Evolutionary conservation across 2,113 vertebrate species (phyloP).

Genomic region (Alethe castanea): DNA sequence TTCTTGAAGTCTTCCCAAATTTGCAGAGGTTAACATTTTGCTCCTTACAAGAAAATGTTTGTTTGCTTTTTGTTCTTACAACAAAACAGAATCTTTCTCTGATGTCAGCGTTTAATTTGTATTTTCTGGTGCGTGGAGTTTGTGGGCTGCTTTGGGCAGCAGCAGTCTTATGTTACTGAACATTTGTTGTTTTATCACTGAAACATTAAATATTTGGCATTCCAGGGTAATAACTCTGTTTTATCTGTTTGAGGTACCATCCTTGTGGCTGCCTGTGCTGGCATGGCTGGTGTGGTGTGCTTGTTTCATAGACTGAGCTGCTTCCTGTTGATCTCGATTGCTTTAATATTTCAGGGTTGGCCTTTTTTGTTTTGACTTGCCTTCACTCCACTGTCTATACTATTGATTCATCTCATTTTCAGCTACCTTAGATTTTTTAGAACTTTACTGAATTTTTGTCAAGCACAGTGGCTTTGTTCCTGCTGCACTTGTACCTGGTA

Average conservation of each 20-base stretch:
- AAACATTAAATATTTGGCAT: conserved; percentile 25
- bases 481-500: not conserved
- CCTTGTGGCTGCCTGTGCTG: not conserved
- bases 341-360: not conserved
- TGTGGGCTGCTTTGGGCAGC: conserved; percentile 29
- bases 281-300: not conserved
- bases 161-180: not conserved
- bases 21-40: conserved; percentile 42
- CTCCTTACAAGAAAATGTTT: conserved; percentile 47
- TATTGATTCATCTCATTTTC: not conserved
- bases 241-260: not conserved
- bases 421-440: not conserved
- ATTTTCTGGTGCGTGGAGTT: not conserved
- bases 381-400: not conserved
- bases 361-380: not conserved
- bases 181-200: conserved; percentile 33
- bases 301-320: not conserved
- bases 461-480: not conserved
- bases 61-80: conserved; percentile 35
- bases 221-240: not conserved
- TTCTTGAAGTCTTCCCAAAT: conserved; percentile 52
- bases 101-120: conserved; percentile 24
- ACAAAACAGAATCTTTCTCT: conserved; percentile 25
- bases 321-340: not conserved
- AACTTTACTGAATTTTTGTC: not conserved